These are phyloP conservation scores for Benitochromis conjunctus DNA, from an alignment of 2,113 vertebrate genomes.

Conservation along the genomic window DNA sequence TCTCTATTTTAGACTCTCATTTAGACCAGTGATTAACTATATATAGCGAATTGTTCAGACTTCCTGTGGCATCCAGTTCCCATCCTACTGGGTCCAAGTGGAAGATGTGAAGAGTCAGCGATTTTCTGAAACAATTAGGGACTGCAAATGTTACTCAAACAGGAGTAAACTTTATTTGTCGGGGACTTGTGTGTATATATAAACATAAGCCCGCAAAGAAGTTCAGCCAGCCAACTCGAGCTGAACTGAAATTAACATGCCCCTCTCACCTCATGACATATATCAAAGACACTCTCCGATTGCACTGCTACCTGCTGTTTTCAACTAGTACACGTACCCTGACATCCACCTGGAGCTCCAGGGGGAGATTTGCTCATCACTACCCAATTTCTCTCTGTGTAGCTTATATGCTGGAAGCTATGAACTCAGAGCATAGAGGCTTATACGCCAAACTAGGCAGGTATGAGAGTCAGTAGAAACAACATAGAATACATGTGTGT, in stretches of 20 bases:
- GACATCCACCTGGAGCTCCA: no score
- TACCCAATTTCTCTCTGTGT: no score
- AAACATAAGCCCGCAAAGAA: not conserved
- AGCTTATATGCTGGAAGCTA: no score
- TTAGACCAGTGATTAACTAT: not conserved
- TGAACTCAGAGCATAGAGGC: no score
- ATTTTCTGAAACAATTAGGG: not conserved
- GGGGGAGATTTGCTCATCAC: no score
- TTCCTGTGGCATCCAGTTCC: not conserved
- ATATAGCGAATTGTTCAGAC: not conserved
- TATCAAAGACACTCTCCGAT: no score
- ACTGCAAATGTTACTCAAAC: not conserved
- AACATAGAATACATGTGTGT: no score
- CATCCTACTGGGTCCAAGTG: not conserved
- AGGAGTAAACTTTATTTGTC: not conserved
- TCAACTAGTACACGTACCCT: no score
- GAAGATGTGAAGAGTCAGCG: accelerated
- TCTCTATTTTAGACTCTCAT: not conserved
- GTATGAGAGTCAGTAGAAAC: no score
- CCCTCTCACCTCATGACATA: no score
- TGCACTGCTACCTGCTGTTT: no score
- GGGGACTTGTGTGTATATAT: not conserved
- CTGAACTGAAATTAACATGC: not conserved
- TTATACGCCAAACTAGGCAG: no score
- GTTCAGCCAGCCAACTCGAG: not conserved